Evolutionary conservation across 1,140 invertebrate species (phyloP), one percentile per base, ranked within the genome.

Genomic region (Camponotus pennsylvanicus): DNA sequence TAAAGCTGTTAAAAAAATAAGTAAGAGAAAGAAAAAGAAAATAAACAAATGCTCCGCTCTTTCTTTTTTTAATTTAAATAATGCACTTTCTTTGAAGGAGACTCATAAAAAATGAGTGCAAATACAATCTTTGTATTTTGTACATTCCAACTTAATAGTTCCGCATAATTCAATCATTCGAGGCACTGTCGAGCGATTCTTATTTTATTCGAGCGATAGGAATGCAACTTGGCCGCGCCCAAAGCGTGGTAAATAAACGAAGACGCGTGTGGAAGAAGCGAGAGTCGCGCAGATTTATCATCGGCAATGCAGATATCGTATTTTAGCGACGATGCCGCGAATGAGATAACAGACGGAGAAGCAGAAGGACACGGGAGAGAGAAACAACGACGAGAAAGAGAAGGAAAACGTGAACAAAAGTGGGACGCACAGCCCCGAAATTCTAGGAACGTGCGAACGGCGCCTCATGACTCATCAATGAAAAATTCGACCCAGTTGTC

Each of bases 401-500:
- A 45, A 21, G 15, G 34, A 64, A 34, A 45, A 9, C 11, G 67
- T 21, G 71, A 27, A 75, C 55, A 32, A 85, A 89, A 89, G 52
- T 89, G 71, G 88, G 77, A 77, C 88, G 64, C 77, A 6, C 32
- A 64, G 82, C 59, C 42, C 37, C 87, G 85, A 89, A 89, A 89
- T 83, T 78, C 55, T 63, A 52, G 42, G 49, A 77, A 52, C 40
- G 71, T 55, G 82, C 82, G 40, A 84, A 45, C 71, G 88, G 85
- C 77, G 70, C 84, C 71, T 82, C 84, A 69, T 89, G 88, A 89
- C 83, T 89, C 88, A 89, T 89, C 88, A 89, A 89, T 86, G 88
- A 89, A 89, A 86, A 89, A 89, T 89, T 73, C 87, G 88, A 89
- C 88, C 88, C 71, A 86, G 83, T 89, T 89, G 88, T 89, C 87